Evolutionary conservation across 2,888 invertebrate species (phyloP).

Genomic region (Acronicta alni): DNA sequence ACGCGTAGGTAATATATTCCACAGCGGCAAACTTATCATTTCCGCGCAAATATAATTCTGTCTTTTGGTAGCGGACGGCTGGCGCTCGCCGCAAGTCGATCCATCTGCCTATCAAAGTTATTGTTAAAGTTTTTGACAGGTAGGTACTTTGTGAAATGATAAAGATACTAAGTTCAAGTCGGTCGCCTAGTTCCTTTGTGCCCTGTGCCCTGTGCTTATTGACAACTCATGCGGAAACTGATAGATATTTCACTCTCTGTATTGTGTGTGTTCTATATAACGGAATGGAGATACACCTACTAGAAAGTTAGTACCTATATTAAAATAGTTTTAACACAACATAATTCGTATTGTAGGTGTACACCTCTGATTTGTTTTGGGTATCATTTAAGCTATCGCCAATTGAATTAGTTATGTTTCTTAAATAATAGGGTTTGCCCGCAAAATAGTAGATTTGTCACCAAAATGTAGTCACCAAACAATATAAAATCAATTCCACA

Average conservation of each 20-base stretch:
- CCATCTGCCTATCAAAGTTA: neutral
- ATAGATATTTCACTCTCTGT: slow-evolving; percentile 22
- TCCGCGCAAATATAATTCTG: no score
- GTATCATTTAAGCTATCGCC: no score
- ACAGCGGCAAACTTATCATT: no score
- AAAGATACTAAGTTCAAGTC: slow-evolving; percentile 11
- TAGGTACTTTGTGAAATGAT: slow-evolving; percentile 1
- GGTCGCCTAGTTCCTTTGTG: slow-evolving; percentile 28
- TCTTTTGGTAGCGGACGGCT: no score
- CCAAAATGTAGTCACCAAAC: no score
- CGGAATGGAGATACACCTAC: slow-evolving; percentile 26
- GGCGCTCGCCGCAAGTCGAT: no score
- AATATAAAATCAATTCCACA: no score
- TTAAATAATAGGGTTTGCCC: no score
- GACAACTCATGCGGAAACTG: slow-evolving; percentile 36
- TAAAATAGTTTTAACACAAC: slow-evolving; percentile 25
- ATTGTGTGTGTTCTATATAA: slow-evolving; percentile 25
- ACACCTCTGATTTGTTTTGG: neutral
- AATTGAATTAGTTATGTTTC: no score
- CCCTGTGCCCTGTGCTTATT: slow-evolving; percentile 31
- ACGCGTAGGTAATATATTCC: no score
- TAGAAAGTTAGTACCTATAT: slow-evolving; percentile 11
- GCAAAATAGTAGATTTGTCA: no score
- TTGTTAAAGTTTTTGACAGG: neutral
- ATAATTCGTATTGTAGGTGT: neutral